These are phyloP conservation scores for Blastobasis adustella DNA, from an alignment of 2,888 invertebrate genomes.

Conservation along the genomic window DNA sequence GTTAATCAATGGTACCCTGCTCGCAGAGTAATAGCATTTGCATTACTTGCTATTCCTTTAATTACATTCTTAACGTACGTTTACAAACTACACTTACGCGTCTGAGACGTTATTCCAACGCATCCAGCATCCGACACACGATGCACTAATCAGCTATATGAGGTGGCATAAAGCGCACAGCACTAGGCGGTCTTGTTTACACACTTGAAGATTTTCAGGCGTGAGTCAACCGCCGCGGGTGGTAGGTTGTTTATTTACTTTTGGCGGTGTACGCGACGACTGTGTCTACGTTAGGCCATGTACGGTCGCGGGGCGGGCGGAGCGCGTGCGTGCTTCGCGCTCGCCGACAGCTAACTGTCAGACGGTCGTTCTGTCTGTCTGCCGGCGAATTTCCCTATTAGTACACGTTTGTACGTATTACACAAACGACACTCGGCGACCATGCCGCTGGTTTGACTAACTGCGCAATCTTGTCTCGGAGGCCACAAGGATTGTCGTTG, in stretches of 20 bases:
- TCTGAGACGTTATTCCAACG: too few relatives aligned
- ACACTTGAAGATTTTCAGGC: conserved; percentile 25
- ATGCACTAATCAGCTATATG: conserved; percentile 16
- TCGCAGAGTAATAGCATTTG: conserved; percentile 9
- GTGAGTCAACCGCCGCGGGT: conserved; percentile 35
- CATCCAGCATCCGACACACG: conserved; percentile 1
- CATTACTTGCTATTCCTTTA: conserved; percentile 7
- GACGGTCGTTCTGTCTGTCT: conserved; percentile 23
- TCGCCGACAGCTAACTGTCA: conserved; percentile 51
- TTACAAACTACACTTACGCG: too few relatives aligned
- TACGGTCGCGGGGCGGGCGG: not conserved
- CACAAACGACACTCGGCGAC: conserved; percentile 39
- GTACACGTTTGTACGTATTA: conserved; percentile 32
- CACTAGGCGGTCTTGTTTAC: conserved; percentile 27
- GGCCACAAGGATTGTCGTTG: too few relatives aligned
- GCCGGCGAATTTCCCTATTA: conserved; percentile 52
- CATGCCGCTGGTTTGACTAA: conserved; percentile 36
- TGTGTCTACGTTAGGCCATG: conserved; percentile 10
- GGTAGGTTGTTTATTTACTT: conserved; percentile 51
- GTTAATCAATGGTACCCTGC: too few relatives aligned
- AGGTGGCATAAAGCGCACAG: conserved; percentile 9
- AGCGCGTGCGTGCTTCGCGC: conserved; percentile 42
- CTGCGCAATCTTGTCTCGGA: conserved; percentile 34
- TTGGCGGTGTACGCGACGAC: conserved; percentile 16
- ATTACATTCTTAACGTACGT: too few relatives aligned